Evolutionary conservation across 2,113 vertebrate genomes (phyloP), one percentile per base, ranked within the genome.

Genomic region (Falco punctatus): DNA sequence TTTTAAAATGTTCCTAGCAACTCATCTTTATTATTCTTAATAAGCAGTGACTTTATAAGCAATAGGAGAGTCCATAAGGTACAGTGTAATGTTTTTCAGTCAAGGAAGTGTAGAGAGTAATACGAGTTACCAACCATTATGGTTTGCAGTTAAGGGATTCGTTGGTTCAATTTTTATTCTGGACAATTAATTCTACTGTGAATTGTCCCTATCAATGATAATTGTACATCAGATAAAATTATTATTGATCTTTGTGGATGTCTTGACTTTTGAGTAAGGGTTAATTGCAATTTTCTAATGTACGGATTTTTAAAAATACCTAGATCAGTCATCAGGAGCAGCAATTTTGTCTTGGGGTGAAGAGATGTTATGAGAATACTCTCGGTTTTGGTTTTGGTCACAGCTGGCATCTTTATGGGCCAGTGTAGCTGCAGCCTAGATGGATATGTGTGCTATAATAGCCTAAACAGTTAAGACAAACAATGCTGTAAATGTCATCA

Each of bases 401-500:
- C 69, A 93, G 80, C 33, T 87, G 72, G 35, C 27, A 81, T 79
- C 49, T 97, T 94, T 92, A 89, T 71, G 27, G 40, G 40, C 6
- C 57, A 58, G 8, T 27, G 52, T 71, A 35, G 44, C 59, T 35
- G 33, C 48, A 86, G 52, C 33, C 81, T 78, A 78, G 44, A 74
- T 44, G 65, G 81, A 65, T 89, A 81, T 79, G 33, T 81, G 52
- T 24, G 30, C 35, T 86, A 15, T n/a, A 81, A 69, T 30, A 78
- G 64, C 35, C 44, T 64, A 52, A 92, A 77, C 35, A 92, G 75
- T 88, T 84, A 83, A 83, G 80, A 86, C 32, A 94, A 96, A 87
- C 61, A 90, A 42, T 73, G 79, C 55, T 81, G 51, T 90, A 94
- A 90, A 91, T 81, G 73, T 79, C 40, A 84, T 33, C 52, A 35